Conservation (phyloP, 1,140 invertebrate species). For the Potamilus streckersoni region DNA sequence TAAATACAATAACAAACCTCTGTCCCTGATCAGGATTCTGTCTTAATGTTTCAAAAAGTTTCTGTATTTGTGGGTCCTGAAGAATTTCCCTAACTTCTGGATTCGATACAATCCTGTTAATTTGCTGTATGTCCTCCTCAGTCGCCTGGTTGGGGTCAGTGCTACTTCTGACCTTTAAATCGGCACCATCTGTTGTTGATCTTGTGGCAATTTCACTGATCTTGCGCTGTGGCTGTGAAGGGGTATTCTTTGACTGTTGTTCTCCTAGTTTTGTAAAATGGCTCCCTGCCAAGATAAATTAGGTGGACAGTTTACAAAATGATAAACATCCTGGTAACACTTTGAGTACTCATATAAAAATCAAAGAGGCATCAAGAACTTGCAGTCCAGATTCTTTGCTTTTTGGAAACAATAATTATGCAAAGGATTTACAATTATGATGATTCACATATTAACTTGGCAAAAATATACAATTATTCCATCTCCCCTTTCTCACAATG, state of each 20-base stretch:
- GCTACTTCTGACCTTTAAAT: conserved; percentile 24
- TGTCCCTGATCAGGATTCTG: conserved; percentile 51
- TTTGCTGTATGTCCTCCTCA: conserved; percentile 40
- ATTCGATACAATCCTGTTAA: conserved; percentile 46
- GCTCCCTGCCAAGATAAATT: conserved; percentile 14
- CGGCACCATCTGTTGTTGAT: conserved; percentile 1
- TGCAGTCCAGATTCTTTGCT: too few relatives aligned
- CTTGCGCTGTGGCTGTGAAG: not conserved
- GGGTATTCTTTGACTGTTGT: not conserved
- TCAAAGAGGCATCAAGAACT: too few relatives aligned
- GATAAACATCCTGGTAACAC: not conserved
- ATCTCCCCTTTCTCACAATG: too few relatives aligned
- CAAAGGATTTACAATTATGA: too few relatives aligned
- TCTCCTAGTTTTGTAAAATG: conserved; percentile 32
- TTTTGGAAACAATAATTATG: too few relatives aligned
- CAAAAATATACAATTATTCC: too few relatives aligned
- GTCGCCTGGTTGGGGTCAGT: conserved; percentile 24
- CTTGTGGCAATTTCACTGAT: not conserved
- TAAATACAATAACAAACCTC: conserved; percentile 32
- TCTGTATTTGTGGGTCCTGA: conserved; percentile 50
- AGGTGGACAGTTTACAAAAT: not conserved
- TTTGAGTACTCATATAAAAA: too few relatives aligned
- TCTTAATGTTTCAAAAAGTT: conserved; percentile 43
- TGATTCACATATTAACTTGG: too few relatives aligned
- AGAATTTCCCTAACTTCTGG: conserved; percentile 47